Percentiles rank a stretch among this genome's conserved stretches.
phyloP scores from a whole-genome alignment of 2,888 invertebrate genomes.

The Dioctria rufipes region DNA sequence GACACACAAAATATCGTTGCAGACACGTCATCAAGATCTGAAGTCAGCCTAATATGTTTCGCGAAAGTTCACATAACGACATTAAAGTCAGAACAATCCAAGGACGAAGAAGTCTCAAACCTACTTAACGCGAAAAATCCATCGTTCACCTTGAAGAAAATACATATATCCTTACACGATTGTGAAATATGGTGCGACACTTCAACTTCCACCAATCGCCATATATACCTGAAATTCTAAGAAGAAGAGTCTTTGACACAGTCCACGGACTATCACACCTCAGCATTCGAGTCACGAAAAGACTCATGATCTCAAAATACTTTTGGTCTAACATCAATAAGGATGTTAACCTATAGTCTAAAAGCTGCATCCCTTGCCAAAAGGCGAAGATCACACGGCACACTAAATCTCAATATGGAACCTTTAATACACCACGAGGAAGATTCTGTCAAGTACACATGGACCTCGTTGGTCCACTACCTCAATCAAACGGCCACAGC shows the following conservation, averaged over 20 bases:
- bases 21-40: conserved; percentile 7
- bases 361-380: conserved; percentile 8
- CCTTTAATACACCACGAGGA: neutral
- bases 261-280: conserved; percentile 3
- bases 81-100: neutral
- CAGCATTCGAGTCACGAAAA: neutral
- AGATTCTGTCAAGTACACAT: conserved; percentile 55
- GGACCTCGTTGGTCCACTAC: conserved; percentile 53
- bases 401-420: neutral
- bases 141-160: neutral
- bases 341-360: neutral
- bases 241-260: neutral
- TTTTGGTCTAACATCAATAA: conserved; percentile 8
- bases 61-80: neutral
- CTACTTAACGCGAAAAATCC: neutral
- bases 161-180: neutral
- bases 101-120: neutral
- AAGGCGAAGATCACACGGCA: neutral
- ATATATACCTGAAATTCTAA: neutral
- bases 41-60: neutral
- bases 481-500: neutral
- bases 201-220: neutral
- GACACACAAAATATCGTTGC: neutral
- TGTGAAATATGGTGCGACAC: conserved; percentile 4
- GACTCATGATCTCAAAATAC: neutral